A percentile compares a stretch with the other conserved stretches of the same genome.
These are phyloP conservation scores for Bicyclus anynana DNA, from an alignment of 1,140 invertebrate genomes.

Conservation along the genomic window DNA sequence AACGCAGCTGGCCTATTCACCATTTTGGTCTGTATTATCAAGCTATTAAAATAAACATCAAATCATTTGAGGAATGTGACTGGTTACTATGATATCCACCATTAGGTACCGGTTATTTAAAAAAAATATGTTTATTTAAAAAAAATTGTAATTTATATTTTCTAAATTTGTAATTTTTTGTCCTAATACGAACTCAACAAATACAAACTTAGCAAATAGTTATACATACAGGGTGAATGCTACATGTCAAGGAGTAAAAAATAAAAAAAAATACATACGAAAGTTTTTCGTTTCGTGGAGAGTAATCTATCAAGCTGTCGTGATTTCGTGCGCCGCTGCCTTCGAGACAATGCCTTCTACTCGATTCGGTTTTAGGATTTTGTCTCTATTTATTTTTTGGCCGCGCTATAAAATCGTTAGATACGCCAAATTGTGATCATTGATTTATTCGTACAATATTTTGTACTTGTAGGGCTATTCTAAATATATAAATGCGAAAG, in stretches of 20 bases:
- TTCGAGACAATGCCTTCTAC: conserved; percentile 6
- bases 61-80: too few species aligned
- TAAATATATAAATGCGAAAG: too few species aligned
- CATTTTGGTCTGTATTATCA: too few species aligned
- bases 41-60: too few species aligned
- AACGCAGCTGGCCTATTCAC: too few species aligned
- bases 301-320: conserved; percentile 20
- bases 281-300: neutral
- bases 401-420: neutral
- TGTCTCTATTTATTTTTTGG: conserved; percentile 1
- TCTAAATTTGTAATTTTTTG: neutral
- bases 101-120: too few species aligned
- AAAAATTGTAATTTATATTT: too few species aligned
- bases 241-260: neutral
- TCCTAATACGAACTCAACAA: neutral
- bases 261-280: neutral
- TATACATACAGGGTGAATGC: neutral
- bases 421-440: too few species aligned
- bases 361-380: neutral
- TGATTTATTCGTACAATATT: too few species aligned
- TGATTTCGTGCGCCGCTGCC: conserved; percentile 9
- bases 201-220: neutral
- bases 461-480: too few species aligned
- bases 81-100: too few species aligned
- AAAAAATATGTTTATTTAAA: too few species aligned